phyloP scores from a whole-genome alignment of 2,888 invertebrate genomes.

The Matsumyia berberina region DNA sequence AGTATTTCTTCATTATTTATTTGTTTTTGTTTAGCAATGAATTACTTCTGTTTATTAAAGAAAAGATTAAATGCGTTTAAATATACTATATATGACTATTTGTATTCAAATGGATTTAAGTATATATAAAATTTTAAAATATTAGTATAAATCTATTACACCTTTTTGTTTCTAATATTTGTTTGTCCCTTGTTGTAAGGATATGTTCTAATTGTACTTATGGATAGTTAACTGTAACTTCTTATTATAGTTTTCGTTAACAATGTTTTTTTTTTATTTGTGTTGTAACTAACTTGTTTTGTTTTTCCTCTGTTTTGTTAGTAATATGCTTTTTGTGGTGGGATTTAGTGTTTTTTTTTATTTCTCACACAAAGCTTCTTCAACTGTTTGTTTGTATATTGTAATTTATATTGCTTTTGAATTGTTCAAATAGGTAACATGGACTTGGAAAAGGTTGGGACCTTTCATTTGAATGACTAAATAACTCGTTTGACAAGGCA shows the following conservation, averaged over 20 bases:
- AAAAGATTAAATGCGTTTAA: background rate
- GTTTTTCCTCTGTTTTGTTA: background rate
- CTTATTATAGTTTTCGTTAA: slow-evolving; percentile 27
- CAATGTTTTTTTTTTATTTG: slow-evolving; percentile 27
- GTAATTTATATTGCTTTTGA: slow-evolving; percentile 27
- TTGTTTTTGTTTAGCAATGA: background rate
- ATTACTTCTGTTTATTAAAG: too few relatives aligned
- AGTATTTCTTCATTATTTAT: background rate
- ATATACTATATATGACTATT: background rate
- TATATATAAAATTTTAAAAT: slow-evolving; percentile 55
- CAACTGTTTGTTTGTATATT: background rate
- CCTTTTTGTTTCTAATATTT: slow-evolving; percentile 17
- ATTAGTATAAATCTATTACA: slow-evolving; percentile 52
- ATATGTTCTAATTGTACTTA: slow-evolving; percentile 59
- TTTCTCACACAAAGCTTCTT: slow-evolving; percentile 27
- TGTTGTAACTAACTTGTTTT: slow-evolving; percentile 10
- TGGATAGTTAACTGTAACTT: slow-evolving; percentile 55
- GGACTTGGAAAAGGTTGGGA: background rate
- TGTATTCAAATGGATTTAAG: slow-evolving; percentile 5
- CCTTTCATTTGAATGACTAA: too few relatives aligned
- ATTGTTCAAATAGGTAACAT: slow-evolving; percentile 8
- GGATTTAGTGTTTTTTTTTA: slow-evolving; percentile 39
- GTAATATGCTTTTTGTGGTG: slow-evolving; percentile 35
- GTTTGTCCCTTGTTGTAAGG: slow-evolving; percentile 63
- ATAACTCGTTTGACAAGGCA: too few relatives aligned